Base-by-base conservation (phyloP, 2,888 invertebrate genomes). In the Cryptophagus acutangulus region DNA sequence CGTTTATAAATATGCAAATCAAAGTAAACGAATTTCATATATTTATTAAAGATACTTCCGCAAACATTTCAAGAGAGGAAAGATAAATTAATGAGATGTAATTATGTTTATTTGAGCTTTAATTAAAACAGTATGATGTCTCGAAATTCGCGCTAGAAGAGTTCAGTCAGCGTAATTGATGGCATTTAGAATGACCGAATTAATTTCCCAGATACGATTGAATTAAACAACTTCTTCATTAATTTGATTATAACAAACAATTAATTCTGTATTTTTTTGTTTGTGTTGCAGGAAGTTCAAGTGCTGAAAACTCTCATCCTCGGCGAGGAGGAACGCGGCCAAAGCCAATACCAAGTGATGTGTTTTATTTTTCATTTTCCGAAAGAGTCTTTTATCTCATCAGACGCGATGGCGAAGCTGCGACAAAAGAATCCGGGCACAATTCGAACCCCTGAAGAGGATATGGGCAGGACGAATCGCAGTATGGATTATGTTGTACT, bases 341-440 rank as follows among this genome's bases (percentile, higher is more conserved):
- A 93, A 67, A 82, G 79, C 59, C 88, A 88, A 47, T 84, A 86
- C 66, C 91, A 92, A 72, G 87, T 86, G 3, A 79, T 94, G 70
- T 95, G 95, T 68, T 94, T 94, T 68, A 81, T 93, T 8, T 87
- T 87, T 38, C 87, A 89, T 63, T 88, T 91, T 57, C 82, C 84
- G 38, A 91, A 90, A 71, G 87, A 89, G 53, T 92, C 93, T 61
- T 95, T 94, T 66, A 94, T 95, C 61, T 90, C 94, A 2, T 87
- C 94, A 2, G 95, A 95, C 71, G 94, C 94, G 13, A 94, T 95
- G 91, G 87, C 93, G 20, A 95, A 95, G 68, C 71, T 95, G 36
- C 77, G 94, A 66, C 95, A 95, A 77, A 87, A 69, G 43, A 71
- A 71, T 54, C 69, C 70, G 9, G 66, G 68, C 38, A 65, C 67